Evolutionary conservation across 2,888 invertebrate genomes (phyloP).

Genomic region (Tachina grossa): DNA sequence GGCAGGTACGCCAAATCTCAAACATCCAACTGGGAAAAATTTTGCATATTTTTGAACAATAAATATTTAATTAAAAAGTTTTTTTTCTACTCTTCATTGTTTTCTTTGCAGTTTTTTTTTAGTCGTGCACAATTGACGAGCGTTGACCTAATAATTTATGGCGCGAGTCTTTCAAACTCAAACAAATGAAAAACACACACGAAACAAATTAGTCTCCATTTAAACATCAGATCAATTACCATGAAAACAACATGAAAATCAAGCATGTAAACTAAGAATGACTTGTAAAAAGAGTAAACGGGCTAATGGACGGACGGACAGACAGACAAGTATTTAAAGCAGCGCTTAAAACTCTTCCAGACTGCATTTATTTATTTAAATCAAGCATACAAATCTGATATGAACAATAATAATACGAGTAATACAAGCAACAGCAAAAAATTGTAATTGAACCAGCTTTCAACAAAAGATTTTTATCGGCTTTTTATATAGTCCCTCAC

Average conservation of each 20-base stretch:
- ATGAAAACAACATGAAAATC: conserved; percentile 49
- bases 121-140: conserved; percentile 57
- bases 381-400: conserved; percentile 25
- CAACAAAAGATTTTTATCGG: conserved; percentile 56
- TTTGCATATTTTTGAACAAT: conserved; percentile 6
- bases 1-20: neutral
- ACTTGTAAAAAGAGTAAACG: conserved; percentile 2
- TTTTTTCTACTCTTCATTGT: conserved; percentile 3
- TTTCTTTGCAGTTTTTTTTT: conserved; percentile 5
- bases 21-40: neutral
- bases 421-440: conserved; percentile 26
- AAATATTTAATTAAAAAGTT: conserved; percentile 63
- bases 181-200: conserved; percentile 7
- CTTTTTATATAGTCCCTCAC: conserved; percentile 27
- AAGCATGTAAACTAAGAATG: conserved; percentile 12
- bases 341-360: conserved; percentile 11
- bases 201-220: conserved; percentile 56
- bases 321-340: neutral
- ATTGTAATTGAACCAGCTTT: conserved; percentile 55
- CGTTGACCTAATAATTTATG: conserved; percentile 70
- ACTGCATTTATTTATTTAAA: conserved; percentile 42
- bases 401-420: conserved; percentile 20
- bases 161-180: conserved; percentile 37
- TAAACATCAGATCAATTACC: conserved; percentile 69
- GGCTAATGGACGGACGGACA: conserved; percentile 3